phyloP scores from a whole-genome alignment of 2,888 invertebrate genomes.

The Hoplodrina blanda region DNA sequence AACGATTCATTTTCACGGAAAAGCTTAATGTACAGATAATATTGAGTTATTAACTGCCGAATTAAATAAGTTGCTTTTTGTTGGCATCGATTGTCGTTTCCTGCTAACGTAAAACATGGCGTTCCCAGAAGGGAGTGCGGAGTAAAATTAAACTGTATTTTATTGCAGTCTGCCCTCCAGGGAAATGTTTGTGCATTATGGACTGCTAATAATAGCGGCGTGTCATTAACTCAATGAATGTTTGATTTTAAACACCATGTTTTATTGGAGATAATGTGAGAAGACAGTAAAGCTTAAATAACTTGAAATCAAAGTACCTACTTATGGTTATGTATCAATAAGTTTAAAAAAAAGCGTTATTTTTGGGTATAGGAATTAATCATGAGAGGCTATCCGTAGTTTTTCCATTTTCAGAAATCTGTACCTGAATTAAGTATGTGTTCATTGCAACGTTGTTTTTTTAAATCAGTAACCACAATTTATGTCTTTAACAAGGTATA shows the following conservation, averaged over 20 bases:
- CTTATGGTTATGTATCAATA: background rate
- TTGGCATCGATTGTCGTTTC: slow-evolving; percentile 46
- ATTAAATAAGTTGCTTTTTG: slow-evolving; percentile 48
- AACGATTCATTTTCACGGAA: slow-evolving; percentile 25
- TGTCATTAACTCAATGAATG: slow-evolving; percentile 41
- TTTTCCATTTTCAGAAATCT: slow-evolving; percentile 1
- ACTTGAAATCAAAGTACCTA: background rate
- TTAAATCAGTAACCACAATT: background rate
- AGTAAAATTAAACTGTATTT: slow-evolving; percentile 61
- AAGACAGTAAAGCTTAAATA: background rate
- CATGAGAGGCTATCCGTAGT: background rate
- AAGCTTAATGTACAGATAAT: slow-evolving; percentile 37
- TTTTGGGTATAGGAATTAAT: background rate
- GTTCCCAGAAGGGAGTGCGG: slow-evolving; percentile 50
- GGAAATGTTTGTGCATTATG: slow-evolving; percentile 49
- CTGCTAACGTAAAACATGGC: slow-evolving; percentile 42
- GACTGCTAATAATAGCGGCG: slow-evolving; percentile 45
- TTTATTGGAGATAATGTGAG: slow-evolving; percentile 6
- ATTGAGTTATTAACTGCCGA: slow-evolving; percentile 42
- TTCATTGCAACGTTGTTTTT: background rate
- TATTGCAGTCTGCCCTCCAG: slow-evolving; percentile 47
- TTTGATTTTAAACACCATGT: slow-evolving; percentile 32
- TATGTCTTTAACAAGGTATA: background rate
- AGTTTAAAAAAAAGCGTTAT: too few species aligned
- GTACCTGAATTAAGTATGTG: background rate